Evolutionary conservation across 2,797 vertebrate genomes (phyloP), one percentile per base, ranked within the genome.

Genomic region (Galaxias olidus): DNA sequence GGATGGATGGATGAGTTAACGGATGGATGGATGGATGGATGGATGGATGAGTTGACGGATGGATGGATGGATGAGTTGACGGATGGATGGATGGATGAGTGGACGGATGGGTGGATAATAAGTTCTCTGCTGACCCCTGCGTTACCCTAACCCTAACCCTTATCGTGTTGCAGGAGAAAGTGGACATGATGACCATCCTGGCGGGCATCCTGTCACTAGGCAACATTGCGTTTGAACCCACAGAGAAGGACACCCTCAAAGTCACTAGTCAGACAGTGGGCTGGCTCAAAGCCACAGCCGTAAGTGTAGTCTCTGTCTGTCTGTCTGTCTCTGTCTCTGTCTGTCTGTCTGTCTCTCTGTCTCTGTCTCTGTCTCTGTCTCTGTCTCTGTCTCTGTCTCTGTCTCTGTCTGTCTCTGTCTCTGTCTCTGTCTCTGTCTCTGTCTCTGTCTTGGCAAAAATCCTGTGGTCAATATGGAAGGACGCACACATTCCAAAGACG

Each of bases 271-370:
- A 68, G 19, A 86, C 89, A 0, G 14, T 0, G 3, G 90, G 88
- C 8, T 93, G 92, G 91, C 81, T 93, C 53, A 92, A 90, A 66
- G 90, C 88, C 52, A 78, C 92, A 48, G 90, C 88, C n/a, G 92
- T 93, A 60, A 90, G 90, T 87, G 30, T 30, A 30, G 30, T 30
- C 30, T 30, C 30, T 30, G 3, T 62, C 42, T 43, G 14, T 19
- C 58, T 44, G 15, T 17, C 13, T 0, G 11, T 51, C 40, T n/a
- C n/a, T n/a, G n/a, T n/a, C n/a, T n/a, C n/a, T n/a, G n/a, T n/a
- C 43, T 48, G n/a, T 19, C 30, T 40, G 12, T 52, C n/a, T 50
- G 4, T 9, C 30, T 4, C 9, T 52, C 14, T 30, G 10, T 48
- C 13, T 44, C 42, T 5, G 63, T 44, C 17, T 51, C 42, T 44